Evolutionary conservation across 2,797 vertebrate genomes (phyloP).

Genomic region (Tamandua tetradactyla): DNA sequence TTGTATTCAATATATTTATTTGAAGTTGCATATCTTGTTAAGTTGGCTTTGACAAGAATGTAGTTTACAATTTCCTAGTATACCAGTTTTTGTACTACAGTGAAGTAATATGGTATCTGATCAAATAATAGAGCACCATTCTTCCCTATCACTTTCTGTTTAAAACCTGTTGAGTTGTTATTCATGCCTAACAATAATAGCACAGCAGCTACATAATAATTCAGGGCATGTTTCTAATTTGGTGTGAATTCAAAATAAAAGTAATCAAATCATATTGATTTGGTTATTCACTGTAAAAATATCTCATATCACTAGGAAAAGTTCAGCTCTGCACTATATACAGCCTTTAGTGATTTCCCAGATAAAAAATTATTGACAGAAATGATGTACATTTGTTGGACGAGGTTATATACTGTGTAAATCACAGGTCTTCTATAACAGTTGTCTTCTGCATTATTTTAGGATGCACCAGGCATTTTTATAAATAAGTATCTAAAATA

Average conservation of each 20-base stretch:
- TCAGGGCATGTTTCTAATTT: neutral
- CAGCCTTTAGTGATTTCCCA: neutral
- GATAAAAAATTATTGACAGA: neutral
- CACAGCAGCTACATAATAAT: neutral
- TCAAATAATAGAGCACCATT: neutral
- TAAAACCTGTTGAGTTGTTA: neutral
- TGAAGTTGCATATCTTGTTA: neutral
- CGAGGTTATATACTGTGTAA: neutral
- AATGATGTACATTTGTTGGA: neutral
- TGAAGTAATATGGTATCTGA: neutral
- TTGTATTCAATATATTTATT: neutral
- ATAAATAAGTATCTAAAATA: constrained; percentile 37
- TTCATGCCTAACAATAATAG: neutral
- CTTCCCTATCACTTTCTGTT: neutral
- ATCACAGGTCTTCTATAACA: neutral
- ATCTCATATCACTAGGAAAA: neutral
- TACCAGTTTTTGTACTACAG: neutral
- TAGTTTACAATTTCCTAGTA: neutral
- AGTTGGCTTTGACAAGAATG: neutral
- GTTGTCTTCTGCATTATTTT: constrained; percentile 9
- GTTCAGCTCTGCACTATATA: neutral
- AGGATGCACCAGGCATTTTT: neutral
- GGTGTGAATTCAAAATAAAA: neutral
- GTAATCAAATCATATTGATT: neutral
- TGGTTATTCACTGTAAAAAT: neutral